Evolutionary conservation across 2,113 vertebrate species (phyloP).

Genomic region (Sander vitreus): DNA sequence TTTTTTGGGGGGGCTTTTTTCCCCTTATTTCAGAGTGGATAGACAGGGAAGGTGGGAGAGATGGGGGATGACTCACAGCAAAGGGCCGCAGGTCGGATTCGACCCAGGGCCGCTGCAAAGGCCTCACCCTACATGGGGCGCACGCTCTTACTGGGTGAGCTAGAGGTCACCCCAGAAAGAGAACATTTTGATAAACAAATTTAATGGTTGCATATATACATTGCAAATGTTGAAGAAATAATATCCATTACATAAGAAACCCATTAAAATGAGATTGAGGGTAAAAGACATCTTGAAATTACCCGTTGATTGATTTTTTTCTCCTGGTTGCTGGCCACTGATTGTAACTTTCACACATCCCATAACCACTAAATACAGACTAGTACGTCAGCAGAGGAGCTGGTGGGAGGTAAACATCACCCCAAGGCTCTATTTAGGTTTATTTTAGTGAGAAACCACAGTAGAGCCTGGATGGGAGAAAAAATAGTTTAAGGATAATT

Average conservation of each 20-base stretch:
- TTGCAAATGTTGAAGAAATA: not conserved
- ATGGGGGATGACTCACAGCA: too few relatives aligned
- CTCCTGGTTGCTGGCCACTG: conserved; percentile 33
- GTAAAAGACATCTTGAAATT: not conserved
- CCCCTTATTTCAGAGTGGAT: too few relatives aligned
- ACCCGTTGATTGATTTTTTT: conserved; percentile 1
- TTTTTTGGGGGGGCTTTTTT: too few relatives aligned
- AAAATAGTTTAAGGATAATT: conserved; percentile 5
- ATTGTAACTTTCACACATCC: conserved; percentile 57
- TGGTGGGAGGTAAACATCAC: conserved; percentile 40
- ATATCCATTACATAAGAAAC: not conserved
- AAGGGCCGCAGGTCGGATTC: too few relatives aligned
- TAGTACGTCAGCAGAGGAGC: conserved; percentile 43
- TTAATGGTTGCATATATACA: not conserved
- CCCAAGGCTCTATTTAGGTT: conserved; percentile 54
- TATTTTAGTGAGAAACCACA: conserved; percentile 72
- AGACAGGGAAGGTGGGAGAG: too few relatives aligned
- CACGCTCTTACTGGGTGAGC: too few relatives aligned
- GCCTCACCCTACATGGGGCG: too few relatives aligned
- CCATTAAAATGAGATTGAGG: not conserved
- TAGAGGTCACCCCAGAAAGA: not conserved
- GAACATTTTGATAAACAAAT: not conserved
- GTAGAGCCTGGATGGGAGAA: conserved; percentile 7
- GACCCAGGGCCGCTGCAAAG: too few relatives aligned
- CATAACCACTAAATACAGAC: conserved; percentile 75